phyloP scores from a whole-genome alignment of 2,797 vertebrate genomes.

The Diglossa cyanea region DNA sequence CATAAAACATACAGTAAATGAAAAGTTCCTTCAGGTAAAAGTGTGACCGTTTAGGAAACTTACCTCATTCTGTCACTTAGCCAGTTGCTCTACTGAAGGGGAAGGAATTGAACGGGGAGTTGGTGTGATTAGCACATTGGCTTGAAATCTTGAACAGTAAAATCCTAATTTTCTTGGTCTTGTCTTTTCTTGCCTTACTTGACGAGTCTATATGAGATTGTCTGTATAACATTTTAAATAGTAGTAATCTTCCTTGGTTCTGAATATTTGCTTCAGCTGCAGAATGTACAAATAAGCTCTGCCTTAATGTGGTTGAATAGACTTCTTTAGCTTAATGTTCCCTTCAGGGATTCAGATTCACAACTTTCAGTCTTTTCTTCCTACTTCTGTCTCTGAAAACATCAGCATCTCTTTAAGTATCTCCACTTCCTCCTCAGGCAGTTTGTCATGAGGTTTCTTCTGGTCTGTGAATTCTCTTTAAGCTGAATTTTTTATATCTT shows the following conservation, averaged over 20 bases:
- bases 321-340: slow-evolving; percentile 59
- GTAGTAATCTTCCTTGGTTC: slow-evolving; percentile 35
- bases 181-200: slow-evolving; percentile 32
- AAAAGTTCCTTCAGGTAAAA: not conserved
- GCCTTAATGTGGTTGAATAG: slow-evolving; percentile 52
- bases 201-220: slow-evolving; percentile 3
- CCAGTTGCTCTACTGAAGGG: not conserved
- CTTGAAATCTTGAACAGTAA: not conserved
- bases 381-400: slow-evolving; percentile 44
- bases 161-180: not conserved
- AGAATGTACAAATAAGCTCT: slow-evolving; percentile 42
- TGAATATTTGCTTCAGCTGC: slow-evolving; percentile 51
- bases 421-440: slow-evolving; percentile 4
- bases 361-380: slow-evolving; percentile 50
- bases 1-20: not conserved
- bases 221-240: slow-evolving; percentile 41
- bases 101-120: not conserved
- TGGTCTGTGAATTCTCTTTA: not conserved
- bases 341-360: slow-evolving; percentile 45
- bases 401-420: slow-evolving; percentile 40
- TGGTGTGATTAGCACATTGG: not conserved
- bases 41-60: not conserved
- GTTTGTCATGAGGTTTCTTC: slow-evolving; percentile 30
- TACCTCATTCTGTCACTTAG: not conserved
- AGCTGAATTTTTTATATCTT: not conserved